Evolutionary conservation across 2,797 vertebrate species (phyloP).

Genomic region (Micrastur ruficollis): DNA sequence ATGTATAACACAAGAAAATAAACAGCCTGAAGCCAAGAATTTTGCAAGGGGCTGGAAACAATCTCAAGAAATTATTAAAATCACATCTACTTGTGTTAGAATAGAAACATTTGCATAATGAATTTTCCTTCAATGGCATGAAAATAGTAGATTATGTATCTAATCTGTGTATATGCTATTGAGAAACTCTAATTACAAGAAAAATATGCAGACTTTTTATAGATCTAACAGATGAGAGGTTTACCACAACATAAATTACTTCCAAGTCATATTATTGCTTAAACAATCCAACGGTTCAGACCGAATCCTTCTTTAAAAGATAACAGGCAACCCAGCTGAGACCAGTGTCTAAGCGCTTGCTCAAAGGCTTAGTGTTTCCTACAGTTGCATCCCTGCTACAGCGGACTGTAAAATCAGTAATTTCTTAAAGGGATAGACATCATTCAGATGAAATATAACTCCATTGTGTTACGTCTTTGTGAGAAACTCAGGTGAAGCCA

Average conservation of each 20-base stretch:
- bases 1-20: neutral
- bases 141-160: neutral
- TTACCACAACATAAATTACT: constrained; percentile 1
- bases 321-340: neutral
- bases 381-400: neutral
- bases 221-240: neutral
- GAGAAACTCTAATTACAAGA: neutral
- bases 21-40: neutral
- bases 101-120: neutral
- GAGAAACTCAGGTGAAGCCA: neutral
- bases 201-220: neutral
- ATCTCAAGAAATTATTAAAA: neutral
- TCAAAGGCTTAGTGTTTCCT: neutral
- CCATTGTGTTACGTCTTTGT: neutral
- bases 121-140: neutral
- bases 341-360: neutral
- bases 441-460: neutral
- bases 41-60: neutral
- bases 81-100: neutral
- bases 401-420: neutral
- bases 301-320: neutral
- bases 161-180: neutral
- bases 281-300: neutral
- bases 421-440: neutral
- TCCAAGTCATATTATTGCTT: neutral